phyloP scores from a whole-genome alignment of 1,140 invertebrate genomes.

The Musca vetustissima region DNA sequence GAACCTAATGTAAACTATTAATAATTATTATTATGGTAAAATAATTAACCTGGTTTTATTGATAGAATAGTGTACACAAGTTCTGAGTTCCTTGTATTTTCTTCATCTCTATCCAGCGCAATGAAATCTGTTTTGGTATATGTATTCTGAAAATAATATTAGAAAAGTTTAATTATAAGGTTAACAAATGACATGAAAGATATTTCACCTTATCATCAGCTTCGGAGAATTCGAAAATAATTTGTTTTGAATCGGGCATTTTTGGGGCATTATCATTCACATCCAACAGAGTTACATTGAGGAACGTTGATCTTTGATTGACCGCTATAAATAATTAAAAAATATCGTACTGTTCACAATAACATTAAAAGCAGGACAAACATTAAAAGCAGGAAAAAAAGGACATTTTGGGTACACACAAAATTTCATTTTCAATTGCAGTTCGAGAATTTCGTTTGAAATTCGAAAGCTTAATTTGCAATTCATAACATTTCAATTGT shows the following conservation, averaged over 20 bases:
- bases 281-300: conserved; percentile 54
- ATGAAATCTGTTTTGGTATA: conserved; percentile 43
- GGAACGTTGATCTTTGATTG: conserved; percentile 39
- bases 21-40: too few relatives aligned
- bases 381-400: too few relatives aligned
- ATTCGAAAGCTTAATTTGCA: too few relatives aligned
- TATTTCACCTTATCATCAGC: conserved; percentile 48
- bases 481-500: too few relatives aligned
- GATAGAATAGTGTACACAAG: conserved; percentile 56
- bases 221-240: conserved; percentile 55
- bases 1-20: too few relatives aligned
- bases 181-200: not conserved
- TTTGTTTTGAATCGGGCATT: conserved; percentile 45
- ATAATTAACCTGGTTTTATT: conserved; percentile 28
- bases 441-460: too few relatives aligned
- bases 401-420: too few relatives aligned
- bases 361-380: too few relatives aligned
- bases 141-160: not conserved
- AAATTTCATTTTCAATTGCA: too few relatives aligned
- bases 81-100: conserved; percentile 57
- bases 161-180: not conserved
- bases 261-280: conserved; percentile 62
- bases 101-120: conserved; percentile 58
- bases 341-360: not conserved
- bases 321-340: conserved; percentile 5